phyloP scores from a whole-genome alignment of 2,113 vertebrate genomes.

The Telmatochromis brachygnathus region DNA sequence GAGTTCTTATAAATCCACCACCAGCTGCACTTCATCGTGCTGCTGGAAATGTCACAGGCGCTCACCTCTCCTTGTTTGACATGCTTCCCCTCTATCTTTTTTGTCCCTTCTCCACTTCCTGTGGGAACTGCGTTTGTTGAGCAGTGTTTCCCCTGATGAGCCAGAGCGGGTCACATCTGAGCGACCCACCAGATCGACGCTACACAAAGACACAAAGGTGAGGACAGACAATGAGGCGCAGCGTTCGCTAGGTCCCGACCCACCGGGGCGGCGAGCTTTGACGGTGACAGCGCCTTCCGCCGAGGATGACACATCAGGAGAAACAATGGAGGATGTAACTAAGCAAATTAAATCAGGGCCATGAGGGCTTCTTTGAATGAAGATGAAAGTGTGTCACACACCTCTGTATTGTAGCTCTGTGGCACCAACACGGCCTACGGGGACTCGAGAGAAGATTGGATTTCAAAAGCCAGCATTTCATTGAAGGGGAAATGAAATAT shows the following conservation, averaged over 20 bases:
- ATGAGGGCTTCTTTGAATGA: neutral
- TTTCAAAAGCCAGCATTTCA: constrained; percentile 1
- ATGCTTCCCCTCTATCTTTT: neutral
- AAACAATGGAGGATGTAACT: constrained; percentile 52
- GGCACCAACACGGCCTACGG: neutral
- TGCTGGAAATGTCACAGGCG: neutral
- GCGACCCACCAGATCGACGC: neutral
- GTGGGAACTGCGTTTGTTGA: constrained; percentile 15
- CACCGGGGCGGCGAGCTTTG: neutral
- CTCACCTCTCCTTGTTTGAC: constrained; percentile 36
- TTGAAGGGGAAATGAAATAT: neutral
- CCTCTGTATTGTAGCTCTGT: neutral
- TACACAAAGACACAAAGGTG: constrained; percentile 45
- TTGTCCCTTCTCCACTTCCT: constrained; percentile 28
- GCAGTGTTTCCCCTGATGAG: neutral
- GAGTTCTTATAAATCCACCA: neutral
- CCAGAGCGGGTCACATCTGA: constrained; percentile 2
- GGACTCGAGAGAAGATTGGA: constrained; percentile 1
- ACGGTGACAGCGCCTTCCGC: constrained; percentile 50
- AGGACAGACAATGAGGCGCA: constrained; percentile 37
- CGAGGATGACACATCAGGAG: neutral
- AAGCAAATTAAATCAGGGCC: constrained; percentile 23
- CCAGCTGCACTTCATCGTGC: constrained; percentile 22
- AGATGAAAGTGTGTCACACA: constrained; percentile 23
- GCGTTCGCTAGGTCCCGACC: constrained; percentile 28